Evolutionary conservation across 2,888 invertebrate species (phyloP), one percentile per base, ranked within the genome.

Genomic region (Creontiades dilutus): DNA sequence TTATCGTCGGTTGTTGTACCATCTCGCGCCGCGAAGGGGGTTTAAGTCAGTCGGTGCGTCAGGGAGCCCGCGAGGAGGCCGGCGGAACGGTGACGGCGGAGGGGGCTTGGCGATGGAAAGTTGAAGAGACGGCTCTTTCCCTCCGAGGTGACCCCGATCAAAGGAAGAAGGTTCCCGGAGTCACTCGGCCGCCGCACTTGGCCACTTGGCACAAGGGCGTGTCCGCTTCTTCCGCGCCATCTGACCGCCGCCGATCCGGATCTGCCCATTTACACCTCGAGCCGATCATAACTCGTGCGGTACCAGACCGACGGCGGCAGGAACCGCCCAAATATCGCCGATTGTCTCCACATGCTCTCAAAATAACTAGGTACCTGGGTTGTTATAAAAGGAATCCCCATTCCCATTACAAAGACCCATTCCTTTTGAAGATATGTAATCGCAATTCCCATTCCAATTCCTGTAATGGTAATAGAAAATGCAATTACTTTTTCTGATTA

Each of bases 101-200:
- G 78, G 37, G 78, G 16, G 28, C 19, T 46, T 46, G 46, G 11
- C 68, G 68, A 68, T 27, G 68, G 68, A 68, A 68, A 68, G 68
- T 68, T 68, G 68, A 68, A 68, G 68, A 23, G 68, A 68, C 68
- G 68, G 68, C 68, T 68, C 68, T 68, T 68, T 68, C 68, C 68
- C 68, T 23, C 23, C 23, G 23, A 13, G 68, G 11, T 68, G 68
- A 68, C 68, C 68, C 68, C 68, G 68, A 68, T 68, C 68, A 68
- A 68, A 68, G 19, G 68, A 68, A 68, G 68, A 68, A 68, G 68
- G 68, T 68, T 68, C 68, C 23, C 68, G 68, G 68, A 68, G 68
- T 68, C 68, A 68, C 68, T 23, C 23, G 68, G 68, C 68, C 68
- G 19, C 68, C 12, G 23, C 61, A 19, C 61, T 61, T 61, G 61